A percentile compares a stretch with the other conserved stretches of the same genome.
Conservation (phyloP, 1,140 invertebrate species). For the Onthophagus taurus region DNA sequence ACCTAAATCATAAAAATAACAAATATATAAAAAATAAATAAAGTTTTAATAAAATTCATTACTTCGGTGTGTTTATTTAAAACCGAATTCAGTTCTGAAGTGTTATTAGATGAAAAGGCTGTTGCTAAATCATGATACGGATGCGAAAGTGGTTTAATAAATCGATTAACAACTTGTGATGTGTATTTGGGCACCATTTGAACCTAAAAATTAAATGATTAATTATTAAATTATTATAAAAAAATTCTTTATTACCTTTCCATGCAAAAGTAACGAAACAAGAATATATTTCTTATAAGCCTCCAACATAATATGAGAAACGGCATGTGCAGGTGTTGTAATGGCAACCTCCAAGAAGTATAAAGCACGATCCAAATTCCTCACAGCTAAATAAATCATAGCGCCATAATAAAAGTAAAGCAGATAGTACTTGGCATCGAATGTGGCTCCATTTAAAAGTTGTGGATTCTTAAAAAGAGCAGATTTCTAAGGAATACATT, state of each 20-base stretch:
- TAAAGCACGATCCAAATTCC: conserved; percentile 84
- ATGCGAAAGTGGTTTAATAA: conserved; percentile 83
- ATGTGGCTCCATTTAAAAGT: conserved; percentile 42
- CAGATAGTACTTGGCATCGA: conserved; percentile 87
- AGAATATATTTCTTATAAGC: conserved; percentile 94
- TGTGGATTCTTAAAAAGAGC: conserved; percentile 18
- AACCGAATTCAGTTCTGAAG: conserved; percentile 56
- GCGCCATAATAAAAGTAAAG: conserved; percentile 96
- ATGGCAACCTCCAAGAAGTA: conserved; percentile 94
- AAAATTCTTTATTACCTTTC: conserved; percentile 53
- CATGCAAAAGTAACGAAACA: conserved; percentile 82
- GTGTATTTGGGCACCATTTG: conserved; percentile 76
- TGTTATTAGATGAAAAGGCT: conserved; percentile 68
- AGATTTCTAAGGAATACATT: conserved; percentile 8
- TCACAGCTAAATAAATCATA: conserved; percentile 89
- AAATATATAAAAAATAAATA: too few relatives aligned
- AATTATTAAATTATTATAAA: neutral
- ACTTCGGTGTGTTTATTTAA: conserved; percentile 69
- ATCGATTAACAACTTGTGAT: conserved; percentile 78
- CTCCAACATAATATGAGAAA: conserved; percentile 94
- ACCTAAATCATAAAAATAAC: conserved; percentile 36
- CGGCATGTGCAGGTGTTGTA: conserved; percentile 83
- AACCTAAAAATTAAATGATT: conserved; percentile 19
- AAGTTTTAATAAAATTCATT: conserved; percentile 5
- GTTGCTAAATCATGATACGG: conserved; percentile 86